Percentiles rank a stretch among this genome's conserved stretches.
phyloP scores from a whole-genome alignment of 2,888 invertebrate species.

The Amblyjoppa fuscipennis region DNA sequence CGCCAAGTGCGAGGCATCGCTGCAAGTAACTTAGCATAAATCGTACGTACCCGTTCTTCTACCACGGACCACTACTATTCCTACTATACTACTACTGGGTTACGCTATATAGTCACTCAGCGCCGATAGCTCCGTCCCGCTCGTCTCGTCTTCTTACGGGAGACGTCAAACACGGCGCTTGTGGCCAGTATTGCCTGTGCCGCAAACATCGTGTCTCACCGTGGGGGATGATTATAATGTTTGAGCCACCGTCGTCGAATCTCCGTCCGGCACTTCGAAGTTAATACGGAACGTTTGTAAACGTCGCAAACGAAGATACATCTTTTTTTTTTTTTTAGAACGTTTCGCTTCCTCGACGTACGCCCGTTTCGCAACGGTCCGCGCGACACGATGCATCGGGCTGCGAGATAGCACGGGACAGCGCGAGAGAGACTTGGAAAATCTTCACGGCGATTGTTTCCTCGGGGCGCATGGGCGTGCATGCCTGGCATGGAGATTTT shows the following conservation, averaged over 20 bases:
- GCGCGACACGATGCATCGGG: neutral
- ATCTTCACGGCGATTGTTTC: conserved; percentile 56
- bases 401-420: neutral
- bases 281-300: neutral
- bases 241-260: conserved; percentile 25
- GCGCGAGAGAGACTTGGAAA: neutral
- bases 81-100: conserved; percentile 56
- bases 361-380: neutral
- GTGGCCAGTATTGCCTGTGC: conserved; percentile 64
- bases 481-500: conserved; percentile 46
- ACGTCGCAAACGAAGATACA: neutral
- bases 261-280: conserved; percentile 22
- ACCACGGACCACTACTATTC: conserved; percentile 22
- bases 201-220: conserved; percentile 67
- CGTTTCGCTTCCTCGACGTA: neutral
- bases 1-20: conserved; percentile 69
- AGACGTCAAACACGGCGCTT: conserved; percentile 61
- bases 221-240: conserved; percentile 37
- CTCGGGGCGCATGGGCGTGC: conserved; percentile 70
- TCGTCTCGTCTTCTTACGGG: conserved; percentile 47
- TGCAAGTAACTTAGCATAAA: conserved; percentile 76
- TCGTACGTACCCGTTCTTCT: conserved; percentile 68
- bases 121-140: neutral
- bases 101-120: conserved; percentile 27
- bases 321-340: neutral